Evolutionary conservation across 2,113 vertebrate genomes (phyloP), one percentile per base, ranked within the genome.

Genomic region (Equus przewalskii): DNA sequence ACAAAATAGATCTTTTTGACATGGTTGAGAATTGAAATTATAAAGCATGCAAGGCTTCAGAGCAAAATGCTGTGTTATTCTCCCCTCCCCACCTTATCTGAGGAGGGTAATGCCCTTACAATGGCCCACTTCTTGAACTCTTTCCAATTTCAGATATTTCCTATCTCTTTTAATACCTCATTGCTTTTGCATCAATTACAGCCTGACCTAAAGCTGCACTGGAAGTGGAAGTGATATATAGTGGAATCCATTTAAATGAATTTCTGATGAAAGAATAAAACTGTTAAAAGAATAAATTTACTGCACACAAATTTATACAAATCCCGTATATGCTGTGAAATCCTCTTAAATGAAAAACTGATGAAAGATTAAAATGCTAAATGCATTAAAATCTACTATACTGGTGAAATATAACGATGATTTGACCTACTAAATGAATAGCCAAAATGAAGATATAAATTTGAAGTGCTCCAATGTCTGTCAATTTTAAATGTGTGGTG

Each of bases 241-340:
- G 98, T 86, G 60, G 97, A 98, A 98, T 98, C 98, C 97, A 98
- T 98, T 99, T 98, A 99, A 99, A 99, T 98, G 98, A 99, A 99
- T 99, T 99, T 99, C 98, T 99, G 98, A 99, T 99, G 98, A 98
- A 99, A 99, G 97, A 98, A 98, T 99, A 99, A 99, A 99, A 99
- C 98, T 99, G 98, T 98, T 99, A 98, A 98, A 98, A 97, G 98
- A 98, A 98, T 98, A 98, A 99, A 99, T 99, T 99, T 98, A 98
- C 97, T 98, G 98, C 98, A 97, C 89, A 96, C 96, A 98, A 98
- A 99, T 99, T 99, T 98, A 98, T 98, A 98, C 98, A 99, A 99
- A 99, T 98, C 98, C 98, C 84, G 60, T 98, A 98, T 98, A 97
- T 98, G 97, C 97, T 96, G 65, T 97, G 96, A 98, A 99, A 99